These are phyloP conservation scores for Alcis repandata DNA, from an alignment of 2,888 invertebrate genomes.

Conservation along the genomic window DNA sequence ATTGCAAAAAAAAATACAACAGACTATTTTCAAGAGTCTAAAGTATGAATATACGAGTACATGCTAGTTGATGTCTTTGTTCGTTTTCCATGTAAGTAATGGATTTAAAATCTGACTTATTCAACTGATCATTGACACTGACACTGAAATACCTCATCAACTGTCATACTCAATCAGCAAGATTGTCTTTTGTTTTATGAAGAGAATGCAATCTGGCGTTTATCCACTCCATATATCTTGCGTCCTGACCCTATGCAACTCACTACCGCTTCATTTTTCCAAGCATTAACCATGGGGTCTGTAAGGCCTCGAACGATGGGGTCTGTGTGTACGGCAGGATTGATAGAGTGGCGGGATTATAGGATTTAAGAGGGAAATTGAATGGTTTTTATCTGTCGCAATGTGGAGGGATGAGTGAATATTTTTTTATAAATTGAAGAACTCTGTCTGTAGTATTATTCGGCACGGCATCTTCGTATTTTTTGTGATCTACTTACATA, in stretches of 20 bases:
- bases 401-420: slow-evolving; percentile 35
- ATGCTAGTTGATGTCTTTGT: too few relatives aligned
- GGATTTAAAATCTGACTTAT: too few relatives aligned
- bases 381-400: slow-evolving; percentile 53
- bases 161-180: neutral
- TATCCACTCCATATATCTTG: neutral
- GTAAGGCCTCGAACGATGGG: slow-evolving; percentile 21
- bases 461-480: neutral
- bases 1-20: too few relatives aligned
- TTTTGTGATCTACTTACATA: too few relatives aligned
- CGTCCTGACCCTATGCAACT: slow-evolving; percentile 16
- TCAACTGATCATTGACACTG: too few relatives aligned
- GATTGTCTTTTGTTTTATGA: neutral
- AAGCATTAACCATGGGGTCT: slow-evolving; percentile 44
- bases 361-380: slow-evolving; percentile 53
- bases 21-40: too few relatives aligned
- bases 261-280: slow-evolving; percentile 47
- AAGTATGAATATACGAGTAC: too few relatives aligned
- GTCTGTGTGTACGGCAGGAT: slow-evolving; percentile 32
- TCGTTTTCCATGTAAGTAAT: too few relatives aligned
- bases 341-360: slow-evolving; percentile 56
- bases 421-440: slow-evolving; percentile 15
- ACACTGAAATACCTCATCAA: neutral
- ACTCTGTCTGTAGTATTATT: neutral
- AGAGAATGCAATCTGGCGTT: slow-evolving; percentile 20